Evolutionary conservation across 2,888 invertebrate species (phyloP), one percentile per base, ranked within the genome.

Genomic region (Ferrisia virgata): DNA sequence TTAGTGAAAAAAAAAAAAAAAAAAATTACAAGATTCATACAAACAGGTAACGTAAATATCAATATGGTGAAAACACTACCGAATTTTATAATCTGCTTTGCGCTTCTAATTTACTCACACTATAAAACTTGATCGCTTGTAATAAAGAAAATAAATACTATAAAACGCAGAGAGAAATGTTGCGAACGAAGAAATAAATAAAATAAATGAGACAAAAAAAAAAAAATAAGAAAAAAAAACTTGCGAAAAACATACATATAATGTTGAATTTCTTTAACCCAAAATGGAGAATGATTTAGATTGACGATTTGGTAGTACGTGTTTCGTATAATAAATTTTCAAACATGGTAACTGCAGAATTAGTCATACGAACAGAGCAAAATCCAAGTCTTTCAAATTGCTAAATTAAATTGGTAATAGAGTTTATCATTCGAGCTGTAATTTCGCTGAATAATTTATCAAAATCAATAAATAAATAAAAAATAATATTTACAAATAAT

Each of bases 1-100:
- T 43, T 25, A 82, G 28, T 36, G 76, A 76, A 76, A 64, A 76
- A n/a, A n/a, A n/a, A n/a, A n/a, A 43, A 36, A n/a, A 79, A 11
- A 28, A 40, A 39, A 83, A 47, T 43, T 83, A 33, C 72, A 76
- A 9, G 69, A 83, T 83, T 28, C 69, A 31, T 82, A 76, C 13
- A 82, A 72, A 36, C 64, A 40, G 83, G 83, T 83, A 83, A 83
- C 83, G 40, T 83, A 47, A 47, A 36, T 33, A 76, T 43, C 43
- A 47, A 47, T 31, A 79, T 79, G 47, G 79, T 79, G 72, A 79
- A n/a, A 79, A 79, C 78, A 78, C 79, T 79, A 79, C 47, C 40
- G 31, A 47, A 25, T 25, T 33, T n/a, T 47, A 47, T 43, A 47
- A 4, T 79, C 31, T 31, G 47, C 47, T 79, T 40, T 43, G 43